Base-by-base conservation (phyloP, 2,113 vertebrate species). In the Microcebus jonahi region DNA sequence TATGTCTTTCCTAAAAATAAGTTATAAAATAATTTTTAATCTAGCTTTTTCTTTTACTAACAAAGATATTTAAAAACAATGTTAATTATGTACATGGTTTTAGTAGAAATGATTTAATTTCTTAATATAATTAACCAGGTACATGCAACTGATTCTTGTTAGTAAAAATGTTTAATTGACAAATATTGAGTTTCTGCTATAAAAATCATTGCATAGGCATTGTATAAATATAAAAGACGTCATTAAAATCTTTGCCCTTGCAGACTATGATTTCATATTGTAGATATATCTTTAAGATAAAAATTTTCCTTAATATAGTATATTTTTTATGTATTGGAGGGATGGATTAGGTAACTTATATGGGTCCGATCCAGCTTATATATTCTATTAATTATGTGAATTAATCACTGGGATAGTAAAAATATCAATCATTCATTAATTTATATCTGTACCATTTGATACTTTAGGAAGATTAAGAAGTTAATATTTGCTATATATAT, bases 81-180 rank as follows among this genome's bases (percentile, higher is more conserved):
- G 11, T 73, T 75, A 79, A 82, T 71, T 94, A 25, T 91, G 20
- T 3, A 36, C 57, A 45, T 42, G 53, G 15, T 57, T 81, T 95
- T 68, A 76, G 55, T 61, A 95, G 59, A 87, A 85, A 91, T 21
- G 25, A 89, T 87, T 94, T 84, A 84, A 96, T 88, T 96, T 96
- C 21, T 95, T 75, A 23, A 57, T 59, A 48, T 90, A 91, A 86
- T 75, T 83, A 85, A 91, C 14, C 94, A 94, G 55, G 2, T 70
- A 39, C 68, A 83, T 68, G 25, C 7, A 95, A 77, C 34, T 27
- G 31, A 91, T 89, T 97, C 82, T 89, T 63, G 59, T 36, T 57
- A 67, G n/a, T 73, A 90, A 15, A 90, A 73, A 88, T 79, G 82
- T 75, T 82, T 76, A 82, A 73, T 68, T 90, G 57, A 75, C 12